phyloP scores from a whole-genome alignment of 2,113 vertebrate genomes.

The Corynorhinus townsendii region DNA sequence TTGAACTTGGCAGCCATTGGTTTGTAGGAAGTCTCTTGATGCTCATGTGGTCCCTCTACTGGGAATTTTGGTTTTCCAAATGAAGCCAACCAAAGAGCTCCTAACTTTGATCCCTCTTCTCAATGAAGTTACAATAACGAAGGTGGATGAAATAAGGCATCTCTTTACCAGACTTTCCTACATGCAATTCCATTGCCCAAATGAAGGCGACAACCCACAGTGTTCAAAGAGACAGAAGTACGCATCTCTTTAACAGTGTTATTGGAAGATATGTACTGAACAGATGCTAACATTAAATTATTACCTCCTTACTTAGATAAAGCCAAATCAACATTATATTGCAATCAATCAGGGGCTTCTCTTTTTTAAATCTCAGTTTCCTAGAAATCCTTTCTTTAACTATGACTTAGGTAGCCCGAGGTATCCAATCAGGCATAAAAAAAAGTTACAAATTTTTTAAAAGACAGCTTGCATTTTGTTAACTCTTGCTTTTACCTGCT shows the following conservation, averaged over 20 bases:
- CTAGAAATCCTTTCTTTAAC: neutral
- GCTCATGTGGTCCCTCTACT: neutral
- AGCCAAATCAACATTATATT: neutral
- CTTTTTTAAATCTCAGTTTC: neutral
- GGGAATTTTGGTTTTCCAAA: conserved; percentile 22
- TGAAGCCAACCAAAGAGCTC: neutral
- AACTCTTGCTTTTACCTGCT: neutral
- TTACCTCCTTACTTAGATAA: neutral
- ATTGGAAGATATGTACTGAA: neutral
- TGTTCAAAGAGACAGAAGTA: neutral
- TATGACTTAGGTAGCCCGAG: neutral
- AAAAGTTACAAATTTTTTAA: neutral
- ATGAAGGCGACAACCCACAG: neutral
- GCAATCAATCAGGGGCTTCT: neutral
- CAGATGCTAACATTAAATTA: neutral
- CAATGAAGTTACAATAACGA: neutral
- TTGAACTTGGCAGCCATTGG: neutral
- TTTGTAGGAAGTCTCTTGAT: neutral
- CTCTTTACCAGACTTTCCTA: neutral
- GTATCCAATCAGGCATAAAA: neutral
- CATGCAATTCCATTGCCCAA: neutral
- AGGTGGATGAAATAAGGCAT: neutral
- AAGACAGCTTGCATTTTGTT: neutral
- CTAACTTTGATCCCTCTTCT: neutral
- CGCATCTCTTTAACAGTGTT: neutral